Conservation (phyloP, 1,140 invertebrate genomes). For the Drosophila virilis region DNA sequence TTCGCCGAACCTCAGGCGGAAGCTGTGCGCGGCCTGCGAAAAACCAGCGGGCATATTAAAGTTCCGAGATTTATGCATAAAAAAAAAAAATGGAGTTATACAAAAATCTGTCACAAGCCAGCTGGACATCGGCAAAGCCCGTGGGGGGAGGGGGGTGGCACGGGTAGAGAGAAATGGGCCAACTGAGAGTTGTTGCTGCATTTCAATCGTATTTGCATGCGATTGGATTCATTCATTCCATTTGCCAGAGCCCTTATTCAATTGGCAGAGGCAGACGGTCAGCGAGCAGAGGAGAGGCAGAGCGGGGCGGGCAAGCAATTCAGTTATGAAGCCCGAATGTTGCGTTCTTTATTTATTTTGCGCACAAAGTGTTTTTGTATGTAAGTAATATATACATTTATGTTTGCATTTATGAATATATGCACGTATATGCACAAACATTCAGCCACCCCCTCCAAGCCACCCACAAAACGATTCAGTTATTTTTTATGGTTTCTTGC, state of each 20-base stretch:
- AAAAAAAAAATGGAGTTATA: slow-evolving; percentile 3
- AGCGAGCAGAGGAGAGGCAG: slow-evolving; percentile 8
- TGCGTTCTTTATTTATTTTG: slow-evolving; percentile 68
- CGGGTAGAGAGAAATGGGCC: not conserved
- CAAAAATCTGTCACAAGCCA: slow-evolving; percentile 26
- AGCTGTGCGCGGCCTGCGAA: slow-evolving; percentile 54
- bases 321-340: slow-evolving; percentile 67
- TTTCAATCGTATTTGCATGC: slow-evolving; percentile 40
- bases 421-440: slow-evolving; percentile 38
- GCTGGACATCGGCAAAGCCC: not conserved
- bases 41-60: slow-evolving; percentile 48
- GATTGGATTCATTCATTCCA: slow-evolving; percentile 46
- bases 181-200: not conserved
- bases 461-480: slow-evolving; percentile 26
- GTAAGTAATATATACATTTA: slow-evolving; percentile 59
- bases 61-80: not conserved
- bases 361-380: slow-evolving; percentile 47
- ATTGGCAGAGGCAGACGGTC: slow-evolving; percentile 7
- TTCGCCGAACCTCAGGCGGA: slow-evolving; percentile 49
- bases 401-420: slow-evolving; percentile 49
- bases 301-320: slow-evolving; percentile 45
- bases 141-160: not conserved
- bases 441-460: not conserved
- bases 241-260: slow-evolving; percentile 23
- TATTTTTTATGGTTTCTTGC: slow-evolving; percentile 65